Evolutionary conservation across 2,797 vertebrate genomes (phyloP), one percentile per base, ranked within the genome.

Genomic region (Halcyon smyrnensis): DNA sequence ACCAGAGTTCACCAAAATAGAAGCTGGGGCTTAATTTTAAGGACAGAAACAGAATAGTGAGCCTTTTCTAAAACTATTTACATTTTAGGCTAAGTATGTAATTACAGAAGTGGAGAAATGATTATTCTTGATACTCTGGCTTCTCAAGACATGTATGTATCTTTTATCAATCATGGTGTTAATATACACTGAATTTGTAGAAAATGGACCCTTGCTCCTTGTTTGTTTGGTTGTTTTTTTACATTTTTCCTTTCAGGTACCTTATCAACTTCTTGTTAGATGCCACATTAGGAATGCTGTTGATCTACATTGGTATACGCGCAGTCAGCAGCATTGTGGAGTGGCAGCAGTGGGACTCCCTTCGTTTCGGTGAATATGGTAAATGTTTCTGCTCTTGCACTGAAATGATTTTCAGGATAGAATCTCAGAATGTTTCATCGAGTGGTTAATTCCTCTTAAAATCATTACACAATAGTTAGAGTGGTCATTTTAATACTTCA

Each of bases 361-460:
- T 99, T 83, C 99, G 99, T 50, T 99, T 99, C 53, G 99, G 99
- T 84, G 99, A 99, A 98, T 99, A 99, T 5, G 99, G 99, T 99
- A 98, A 98, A 91, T 85, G 37, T 30, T 60, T 41, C 82, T 76
- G 4, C 39, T 59, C 68, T 81, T 91, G 41, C 41, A 34, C 77
- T 84, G 56, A n/a, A 77, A 19, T 25, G 1, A 11, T 57, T 69
- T 84, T 43, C 34, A 53, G 39, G 27, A 10, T n/a, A 34, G 23
- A 64, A 62, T 67, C 75, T 53, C 34, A 13, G 43, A 48, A 27
- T 69, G 27, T 54, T 79, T 80, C 90, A 50, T 15, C 25, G 70
- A 46, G 9, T 30, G 34, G 13, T 36, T 76, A 62, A 63, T 15
- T 62, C 50, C 10, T 67, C 24, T 69, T 74, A 56, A 76, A 84